These are phyloP conservation scores for Rhodeus uyekii DNA, from an alignment of 2,797 vertebrate genomes.

Conservation along the genomic window DNA sequence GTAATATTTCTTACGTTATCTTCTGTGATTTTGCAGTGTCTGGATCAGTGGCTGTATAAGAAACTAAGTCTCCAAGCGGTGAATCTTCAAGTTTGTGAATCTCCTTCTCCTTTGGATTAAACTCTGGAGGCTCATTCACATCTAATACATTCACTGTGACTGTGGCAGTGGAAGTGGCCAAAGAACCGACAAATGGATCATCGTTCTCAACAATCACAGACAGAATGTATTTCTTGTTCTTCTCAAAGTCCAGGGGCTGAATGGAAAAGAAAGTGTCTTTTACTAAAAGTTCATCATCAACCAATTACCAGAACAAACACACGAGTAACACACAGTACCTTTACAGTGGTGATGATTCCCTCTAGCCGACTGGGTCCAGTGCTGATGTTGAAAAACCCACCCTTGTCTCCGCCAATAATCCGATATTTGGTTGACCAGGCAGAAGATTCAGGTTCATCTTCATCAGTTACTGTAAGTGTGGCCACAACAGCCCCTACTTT, in stretches of 20 bases:
- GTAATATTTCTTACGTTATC: conserved; percentile 77
- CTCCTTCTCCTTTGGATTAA: conserved; percentile 66
- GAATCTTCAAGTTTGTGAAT: conserved; percentile 73
- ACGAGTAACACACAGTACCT: conserved; percentile 63
- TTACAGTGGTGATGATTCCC: conserved; percentile 71
- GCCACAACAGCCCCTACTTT: conserved; percentile 63
- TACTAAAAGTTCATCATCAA: not conserved
- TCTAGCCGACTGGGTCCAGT: conserved; percentile 72
- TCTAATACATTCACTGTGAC: conserved; percentile 80
- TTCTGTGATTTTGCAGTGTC: conserved; percentile 80
- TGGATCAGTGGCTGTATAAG: conserved; percentile 83
- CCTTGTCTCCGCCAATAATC: conserved; percentile 62
- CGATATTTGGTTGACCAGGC: conserved; percentile 73
- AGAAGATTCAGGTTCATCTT: conserved; percentile 70
- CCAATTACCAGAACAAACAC: not conserved
- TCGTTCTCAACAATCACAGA: conserved; percentile 81
- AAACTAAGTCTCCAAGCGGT: conserved; percentile 34
- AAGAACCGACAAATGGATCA: conserved; percentile 67
- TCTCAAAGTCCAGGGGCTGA: conserved; percentile 86
- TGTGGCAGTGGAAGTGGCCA: conserved; percentile 80
- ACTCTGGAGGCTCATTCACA: conserved; percentile 86
- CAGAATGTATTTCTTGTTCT: conserved; percentile 70
- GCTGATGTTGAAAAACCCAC: conserved; percentile 64
- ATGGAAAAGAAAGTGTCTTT: not conserved
- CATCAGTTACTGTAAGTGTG: conserved; percentile 77